Evolutionary conservation across 2,888 invertebrate genomes (phyloP).

Genomic region (Masnerella sp.): DNA sequence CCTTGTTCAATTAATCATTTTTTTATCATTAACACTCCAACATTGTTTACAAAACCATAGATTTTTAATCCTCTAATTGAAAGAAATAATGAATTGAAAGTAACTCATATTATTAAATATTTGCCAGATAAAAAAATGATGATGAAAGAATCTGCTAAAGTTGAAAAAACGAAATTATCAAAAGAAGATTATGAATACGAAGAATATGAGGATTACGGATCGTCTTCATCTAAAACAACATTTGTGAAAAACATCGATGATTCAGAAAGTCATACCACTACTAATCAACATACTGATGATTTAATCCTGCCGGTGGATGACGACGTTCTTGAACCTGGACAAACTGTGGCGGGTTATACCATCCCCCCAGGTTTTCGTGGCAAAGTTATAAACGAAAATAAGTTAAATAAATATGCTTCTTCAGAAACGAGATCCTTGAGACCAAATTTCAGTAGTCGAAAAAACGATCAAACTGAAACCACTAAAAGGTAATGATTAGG

Average conservation of each 20-base stretch:
- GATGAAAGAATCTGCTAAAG: constrained; percentile 23
- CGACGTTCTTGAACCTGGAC: constrained; percentile 82
- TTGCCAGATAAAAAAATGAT: constrained; percentile 13
- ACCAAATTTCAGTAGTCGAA: constrained; percentile 61
- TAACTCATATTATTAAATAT: no score
- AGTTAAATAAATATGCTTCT: constrained; percentile 67
- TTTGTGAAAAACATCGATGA: constrained; percentile 49
- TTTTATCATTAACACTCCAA: neutral
- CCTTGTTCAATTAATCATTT: neutral
- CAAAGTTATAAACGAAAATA: constrained; percentile 81
- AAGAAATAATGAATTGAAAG: no score
- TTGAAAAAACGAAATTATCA: constrained; percentile 56
- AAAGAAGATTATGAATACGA: constrained; percentile 81
- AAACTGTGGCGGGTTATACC: constrained; percentile 83
- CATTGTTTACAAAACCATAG: no score
- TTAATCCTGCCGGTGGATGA: constrained; percentile 75
- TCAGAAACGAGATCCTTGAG: constrained; percentile 70
- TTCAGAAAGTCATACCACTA: constrained; percentile 56
- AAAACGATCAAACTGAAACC: constrained; percentile 7
- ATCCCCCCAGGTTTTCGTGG: constrained; percentile 85
- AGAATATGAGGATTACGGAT: constrained; percentile 80
- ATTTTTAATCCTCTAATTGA: no score
- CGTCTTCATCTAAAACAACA: constrained; percentile 56
- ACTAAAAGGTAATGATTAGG: constrained; percentile 32
- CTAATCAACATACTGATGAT: constrained; percentile 1